phyloP scores from a whole-genome alignment of 1,140 invertebrate species.

The Pseudomyrmex concolor region DNA sequence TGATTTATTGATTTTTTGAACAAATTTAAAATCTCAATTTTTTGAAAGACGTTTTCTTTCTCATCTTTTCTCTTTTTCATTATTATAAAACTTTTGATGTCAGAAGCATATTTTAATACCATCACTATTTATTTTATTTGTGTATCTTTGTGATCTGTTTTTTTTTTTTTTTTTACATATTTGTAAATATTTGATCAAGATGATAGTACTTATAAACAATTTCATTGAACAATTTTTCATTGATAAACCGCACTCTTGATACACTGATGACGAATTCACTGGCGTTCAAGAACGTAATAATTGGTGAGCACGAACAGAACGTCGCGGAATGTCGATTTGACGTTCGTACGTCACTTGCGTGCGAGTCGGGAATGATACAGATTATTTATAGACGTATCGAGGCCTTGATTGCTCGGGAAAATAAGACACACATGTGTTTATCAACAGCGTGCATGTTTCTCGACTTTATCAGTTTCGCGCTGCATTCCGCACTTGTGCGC shows the following conservation, averaged over 20 bases:
- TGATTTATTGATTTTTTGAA: too few species aligned
- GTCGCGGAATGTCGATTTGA: constrained; percentile 41
- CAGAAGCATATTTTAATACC: too few species aligned
- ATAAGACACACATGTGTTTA: constrained; percentile 10
- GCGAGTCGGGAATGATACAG: constrained; percentile 67
- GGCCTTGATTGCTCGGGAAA: constrained; percentile 78
- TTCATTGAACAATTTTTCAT: not conserved
- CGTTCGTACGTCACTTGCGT: constrained; percentile 64
- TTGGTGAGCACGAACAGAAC: constrained; percentile 28
- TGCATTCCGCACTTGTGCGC: constrained; percentile 19
- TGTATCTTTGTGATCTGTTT: too few species aligned
- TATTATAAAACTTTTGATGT: too few species aligned
- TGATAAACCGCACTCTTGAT: constrained; percentile 9
- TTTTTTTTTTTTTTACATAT: not conserved
- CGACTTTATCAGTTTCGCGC: constrained; percentile 20
- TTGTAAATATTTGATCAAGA: not conserved
- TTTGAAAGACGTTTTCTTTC: too few species aligned
- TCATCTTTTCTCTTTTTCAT: too few species aligned
- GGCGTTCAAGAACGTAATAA: constrained; percentile 64
- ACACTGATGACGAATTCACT: constrained; percentile 48
- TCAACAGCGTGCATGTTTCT: not conserved
- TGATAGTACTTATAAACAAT: not conserved
- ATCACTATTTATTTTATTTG: too few species aligned
- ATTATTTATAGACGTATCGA: constrained; percentile 80
- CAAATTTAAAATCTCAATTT: too few species aligned